Percentiles rank a stretch among this genome's conserved stretches.
These are phyloP conservation scores for Hetaerina titia DNA, from an alignment of 2,888 invertebrate genomes.

Conservation along the genomic window DNA sequence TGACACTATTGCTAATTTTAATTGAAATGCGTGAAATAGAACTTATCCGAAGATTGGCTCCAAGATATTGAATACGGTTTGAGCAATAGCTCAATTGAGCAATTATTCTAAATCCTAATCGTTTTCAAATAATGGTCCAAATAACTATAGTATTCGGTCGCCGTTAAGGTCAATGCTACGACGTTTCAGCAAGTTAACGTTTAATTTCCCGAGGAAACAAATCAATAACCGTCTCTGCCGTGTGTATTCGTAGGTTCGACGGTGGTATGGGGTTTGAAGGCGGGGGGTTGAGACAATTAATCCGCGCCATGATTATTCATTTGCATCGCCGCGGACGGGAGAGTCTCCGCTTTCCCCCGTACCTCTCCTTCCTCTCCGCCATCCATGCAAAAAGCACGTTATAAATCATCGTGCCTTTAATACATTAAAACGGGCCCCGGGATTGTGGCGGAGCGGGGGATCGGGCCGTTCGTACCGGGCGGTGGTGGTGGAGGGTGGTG, in stretches of 20 bases:
- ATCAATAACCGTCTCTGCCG: not conserved
- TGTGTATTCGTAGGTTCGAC: not conserved
- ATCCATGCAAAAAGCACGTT: not conserved
- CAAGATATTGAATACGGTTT: not conserved
- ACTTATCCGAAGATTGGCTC: not conserved
- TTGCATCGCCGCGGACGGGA: constrained; percentile 15
- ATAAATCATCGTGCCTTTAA: constrained; percentile 34
- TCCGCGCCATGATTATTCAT: constrained; percentile 39
- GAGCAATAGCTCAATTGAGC: not conserved
- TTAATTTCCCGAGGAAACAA: not conserved
- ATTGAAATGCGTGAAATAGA: not conserved
- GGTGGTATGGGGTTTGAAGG: not conserved
- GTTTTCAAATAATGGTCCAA: not conserved
- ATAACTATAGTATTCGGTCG: too few relatives aligned
- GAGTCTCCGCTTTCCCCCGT: not conserved
- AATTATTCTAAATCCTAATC: not conserved
- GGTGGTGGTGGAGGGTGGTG: not conserved
- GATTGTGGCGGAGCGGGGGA: not conserved
- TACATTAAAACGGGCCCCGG: constrained; percentile 5
- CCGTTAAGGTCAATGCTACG: not conserved
- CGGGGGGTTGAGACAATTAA: not conserved
- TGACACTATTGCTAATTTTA: too few relatives aligned
- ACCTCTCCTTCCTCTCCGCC: too few relatives aligned
- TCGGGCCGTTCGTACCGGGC: not conserved
- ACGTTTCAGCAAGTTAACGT: not conserved